These are phyloP conservation scores for Orchesella cincta DNA, from an alignment of 1,140 invertebrate species.

Conservation along the genomic window DNA sequence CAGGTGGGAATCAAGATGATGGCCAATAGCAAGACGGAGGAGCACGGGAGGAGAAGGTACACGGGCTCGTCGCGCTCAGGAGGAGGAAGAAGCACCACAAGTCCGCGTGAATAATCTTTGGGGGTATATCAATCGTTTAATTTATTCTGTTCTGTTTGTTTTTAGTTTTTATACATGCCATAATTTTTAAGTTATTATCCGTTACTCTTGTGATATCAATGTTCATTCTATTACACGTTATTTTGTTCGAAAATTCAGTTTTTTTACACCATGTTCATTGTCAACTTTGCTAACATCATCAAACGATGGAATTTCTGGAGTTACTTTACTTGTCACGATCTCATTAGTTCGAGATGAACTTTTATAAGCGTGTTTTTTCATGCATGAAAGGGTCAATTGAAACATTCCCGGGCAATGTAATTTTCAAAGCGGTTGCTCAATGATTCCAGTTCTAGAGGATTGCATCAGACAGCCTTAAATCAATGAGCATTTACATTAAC, in stretches of 20 bases:
- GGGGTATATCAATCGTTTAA: not conserved
- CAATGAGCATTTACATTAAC: no score
- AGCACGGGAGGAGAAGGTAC: not conserved
- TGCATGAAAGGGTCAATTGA: no score
- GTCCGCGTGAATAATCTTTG: not conserved
- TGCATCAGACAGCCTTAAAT: no score
- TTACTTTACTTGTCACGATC: no score
- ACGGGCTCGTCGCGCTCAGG: not conserved
- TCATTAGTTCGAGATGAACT: no score
- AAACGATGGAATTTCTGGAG: no score
- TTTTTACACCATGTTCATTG: not conserved
- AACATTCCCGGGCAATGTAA: no score
- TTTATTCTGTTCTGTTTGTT: slow-evolving; percentile 5
- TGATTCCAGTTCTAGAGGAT: no score
- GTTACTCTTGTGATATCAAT: not conserved
- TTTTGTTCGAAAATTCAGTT: not conserved
- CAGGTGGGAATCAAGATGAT: slow-evolving; percentile 20
- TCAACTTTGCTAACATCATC: no score
- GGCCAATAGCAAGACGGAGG: not conserved
- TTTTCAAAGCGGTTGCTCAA: no score
- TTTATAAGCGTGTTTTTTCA: no score
- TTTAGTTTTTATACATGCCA: not conserved
- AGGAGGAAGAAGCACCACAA: not conserved
- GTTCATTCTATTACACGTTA: no score
- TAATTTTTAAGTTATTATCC: not conserved